Evolutionary conservation across 1,140 invertebrate genomes (phyloP), one percentile per base, ranked within the genome.

Genomic region (Gonioctena quinquepunctata): DNA sequence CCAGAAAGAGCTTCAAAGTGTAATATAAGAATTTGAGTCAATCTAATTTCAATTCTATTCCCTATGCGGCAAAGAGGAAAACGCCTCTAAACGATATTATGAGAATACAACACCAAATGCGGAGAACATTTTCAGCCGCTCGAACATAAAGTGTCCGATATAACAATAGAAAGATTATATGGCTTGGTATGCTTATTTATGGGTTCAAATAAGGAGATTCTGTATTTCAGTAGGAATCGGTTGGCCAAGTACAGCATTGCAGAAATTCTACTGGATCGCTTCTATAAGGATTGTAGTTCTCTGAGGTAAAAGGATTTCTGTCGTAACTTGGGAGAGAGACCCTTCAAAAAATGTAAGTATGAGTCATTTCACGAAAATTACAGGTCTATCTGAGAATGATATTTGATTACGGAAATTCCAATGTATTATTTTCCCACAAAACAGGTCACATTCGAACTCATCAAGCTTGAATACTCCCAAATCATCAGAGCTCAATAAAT

Each of bases 141-240:
- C 27, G 64, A 57, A 69, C 72, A 70, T 73, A 73, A 73, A 73
- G 64, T 70, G 69, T 54, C 68, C 72, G 57, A 73, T 73, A 73
- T 73, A 73, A 73, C 72, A 73, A 73, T 70, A 62, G 72, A 73
- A 73, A 73, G 72, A 73, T 73, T 70, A 73, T 67, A 67, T 70
- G 68, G 68, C 63, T 70, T 60, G 64, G 56, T 67, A 57, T 67
- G 56, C 68, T 65, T 73, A 73, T 70, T 70, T 70, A 70, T 73
- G 65, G 65, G 49, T 56, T 50, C 68, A 70, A 73, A 73, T 73
- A 73, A 68, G 64, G 65, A 68, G 68, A 69, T 69, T 63, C 61
- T 72, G 71, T 62, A 72, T 72, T 48, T 54, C 27, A 57, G 18
- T 2, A 42, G 16, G 33, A 11, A 42, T 42, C 8, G 16, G 33